A percentile compares a stretch with the other conserved stretches of the same genome.
phyloP scores from a whole-genome alignment of 1,140 invertebrate genomes.

The Drosophila murphyi region DNA sequence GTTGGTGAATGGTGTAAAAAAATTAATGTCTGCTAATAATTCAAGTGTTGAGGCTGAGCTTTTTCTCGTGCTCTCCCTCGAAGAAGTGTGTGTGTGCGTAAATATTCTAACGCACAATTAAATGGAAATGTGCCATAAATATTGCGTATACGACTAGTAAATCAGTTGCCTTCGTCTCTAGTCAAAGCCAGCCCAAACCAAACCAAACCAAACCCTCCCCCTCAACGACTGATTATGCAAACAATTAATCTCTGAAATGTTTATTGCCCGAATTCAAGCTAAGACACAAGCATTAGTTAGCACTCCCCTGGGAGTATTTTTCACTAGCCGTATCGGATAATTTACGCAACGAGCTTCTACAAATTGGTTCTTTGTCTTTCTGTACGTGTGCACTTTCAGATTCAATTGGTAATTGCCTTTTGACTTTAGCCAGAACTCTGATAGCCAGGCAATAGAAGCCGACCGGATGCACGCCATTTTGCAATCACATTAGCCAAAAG shows the following conservation, averaged over 20 bases:
- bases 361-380: slow-evolving; percentile 60
- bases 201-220: neutral
- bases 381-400: slow-evolving; percentile 44
- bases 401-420: slow-evolving; percentile 67
- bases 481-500: slow-evolving; percentile 72
- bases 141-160: slow-evolving; percentile 77
- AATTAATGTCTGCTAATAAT: slow-evolving; percentile 78
- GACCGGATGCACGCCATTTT: slow-evolving; percentile 67
- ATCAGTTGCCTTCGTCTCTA: slow-evolving; percentile 36
- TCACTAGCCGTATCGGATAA: slow-evolving; percentile 15
- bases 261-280: slow-evolving; percentile 49
- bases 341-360: slow-evolving; percentile 26
- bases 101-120: slow-evolving; percentile 80
- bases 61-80: neutral
- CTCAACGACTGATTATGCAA: slow-evolving; percentile 63
- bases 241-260: slow-evolving; percentile 75
- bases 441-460: slow-evolving; percentile 25
- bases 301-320: slow-evolving; percentile 38
- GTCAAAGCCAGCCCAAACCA: neutral
- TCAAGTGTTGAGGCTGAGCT: slow-evolving; percentile 46
- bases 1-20: slow-evolving; percentile 32
- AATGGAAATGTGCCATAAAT: slow-evolving; percentile 81
- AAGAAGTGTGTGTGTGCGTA: slow-evolving; percentile 44
- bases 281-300: slow-evolving; percentile 29
- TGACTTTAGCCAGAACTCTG: slow-evolving; percentile 7